phyloP scores from a whole-genome alignment of 1,140 invertebrate species.

The Temnothorax nylanderi region DNA sequence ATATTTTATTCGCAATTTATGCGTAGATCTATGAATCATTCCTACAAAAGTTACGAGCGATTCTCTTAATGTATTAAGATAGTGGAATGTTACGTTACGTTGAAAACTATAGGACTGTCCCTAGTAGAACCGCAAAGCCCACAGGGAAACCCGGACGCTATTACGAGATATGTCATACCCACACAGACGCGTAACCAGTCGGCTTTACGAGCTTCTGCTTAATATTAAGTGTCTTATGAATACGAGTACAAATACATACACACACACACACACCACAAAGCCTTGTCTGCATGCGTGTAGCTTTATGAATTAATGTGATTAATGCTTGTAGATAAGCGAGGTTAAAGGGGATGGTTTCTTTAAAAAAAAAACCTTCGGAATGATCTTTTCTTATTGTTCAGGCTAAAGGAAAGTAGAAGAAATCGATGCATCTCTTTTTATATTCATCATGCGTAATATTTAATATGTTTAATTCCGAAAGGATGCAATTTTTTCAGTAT shows the following conservation, averaged over 20 bases:
- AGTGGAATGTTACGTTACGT: neutral
- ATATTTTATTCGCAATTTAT: neutral
- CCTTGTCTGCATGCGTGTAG: neutral
- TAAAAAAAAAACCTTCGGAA: neutral
- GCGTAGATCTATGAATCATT: neutral
- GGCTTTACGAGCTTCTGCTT: slow-evolving; percentile 40
- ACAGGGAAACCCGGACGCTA: neutral
- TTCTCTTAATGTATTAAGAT: slow-evolving; percentile 6
- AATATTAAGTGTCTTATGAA: slow-evolving; percentile 58
- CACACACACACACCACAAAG: neutral
- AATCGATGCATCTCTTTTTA: neutral
- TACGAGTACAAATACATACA: neutral
- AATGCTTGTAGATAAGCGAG: slow-evolving; percentile 26
- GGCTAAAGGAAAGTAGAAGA: neutral
- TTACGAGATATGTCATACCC: slow-evolving; percentile 5
- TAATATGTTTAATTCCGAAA: neutral
- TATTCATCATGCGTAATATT: neutral
- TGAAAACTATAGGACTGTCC: slow-evolving; percentile 7
- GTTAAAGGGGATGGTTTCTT: slow-evolving; percentile 18
- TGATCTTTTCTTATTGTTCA: neutral
- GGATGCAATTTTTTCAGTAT: neutral
- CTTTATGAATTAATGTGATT: slow-evolving; percentile 62
- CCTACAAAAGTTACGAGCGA: neutral
- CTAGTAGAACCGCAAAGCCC: slow-evolving; percentile 22
- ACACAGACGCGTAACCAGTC: neutral